These are phyloP conservation scores for Pedicia rivosa DNA, from an alignment of 2,888 invertebrate species.

Conservation along the genomic window DNA sequence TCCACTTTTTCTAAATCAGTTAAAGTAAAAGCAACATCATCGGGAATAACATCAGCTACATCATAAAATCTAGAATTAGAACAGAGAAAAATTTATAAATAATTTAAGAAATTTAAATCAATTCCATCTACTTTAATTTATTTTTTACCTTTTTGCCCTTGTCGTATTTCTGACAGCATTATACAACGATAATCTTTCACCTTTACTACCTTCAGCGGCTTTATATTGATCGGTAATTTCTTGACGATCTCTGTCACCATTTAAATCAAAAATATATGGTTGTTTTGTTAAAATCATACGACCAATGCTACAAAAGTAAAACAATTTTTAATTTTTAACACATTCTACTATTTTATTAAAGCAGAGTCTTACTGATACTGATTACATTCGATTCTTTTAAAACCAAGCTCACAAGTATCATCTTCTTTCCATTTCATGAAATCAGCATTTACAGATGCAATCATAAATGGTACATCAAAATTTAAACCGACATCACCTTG, in stretches of 20 bases:
- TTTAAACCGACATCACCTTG: constrained; percentile 54
- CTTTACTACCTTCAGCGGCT: constrained; percentile 51
- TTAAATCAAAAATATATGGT: constrained; percentile 52
- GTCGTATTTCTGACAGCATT: constrained; percentile 55
- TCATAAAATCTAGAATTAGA: constrained; percentile 38
- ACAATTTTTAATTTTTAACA: no score
- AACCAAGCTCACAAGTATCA: constrained; percentile 43
- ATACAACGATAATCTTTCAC: constrained; percentile 55
- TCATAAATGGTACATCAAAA: constrained; percentile 61
- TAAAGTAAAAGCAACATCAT: constrained; percentile 47
- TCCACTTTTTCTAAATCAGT: constrained; percentile 49
- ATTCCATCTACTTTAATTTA: constrained; percentile 16
- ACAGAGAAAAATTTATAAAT: constrained; percentile 12
- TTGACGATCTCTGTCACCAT: constrained; percentile 52
- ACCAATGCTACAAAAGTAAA: constrained; percentile 52
- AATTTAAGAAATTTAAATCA: not conserved
- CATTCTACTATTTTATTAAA: no score
- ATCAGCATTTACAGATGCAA: constrained; percentile 74
- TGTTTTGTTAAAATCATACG: constrained; percentile 58
- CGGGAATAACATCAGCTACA: constrained; percentile 37
- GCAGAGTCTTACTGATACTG: constrained; percentile 48
- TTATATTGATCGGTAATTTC: constrained; percentile 58
- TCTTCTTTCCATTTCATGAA: constrained; percentile 63
- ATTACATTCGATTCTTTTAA: constrained; percentile 49
- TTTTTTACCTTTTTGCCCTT: constrained; percentile 44